Base-by-base conservation (phyloP, 2,797 vertebrate genomes). In the Micropoecilia bifurca region DNA sequence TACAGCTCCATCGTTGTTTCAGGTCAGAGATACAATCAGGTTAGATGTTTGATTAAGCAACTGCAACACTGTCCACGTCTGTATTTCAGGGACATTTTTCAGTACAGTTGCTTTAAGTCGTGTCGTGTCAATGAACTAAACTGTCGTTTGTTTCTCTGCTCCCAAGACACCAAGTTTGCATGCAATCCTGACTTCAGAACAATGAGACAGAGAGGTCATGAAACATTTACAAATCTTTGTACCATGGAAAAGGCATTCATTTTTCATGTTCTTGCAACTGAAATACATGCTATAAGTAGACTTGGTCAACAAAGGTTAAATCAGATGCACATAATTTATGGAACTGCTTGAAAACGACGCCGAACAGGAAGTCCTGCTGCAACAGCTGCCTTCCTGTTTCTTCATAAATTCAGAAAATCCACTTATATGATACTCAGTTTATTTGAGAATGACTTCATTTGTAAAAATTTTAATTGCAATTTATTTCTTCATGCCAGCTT, bases 281-380 rank as follows among this genome's bases (percentile, higher is more conserved):
- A 83, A 89, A 95, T 88, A 88, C 8, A 63, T 36, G 75, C 82
- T 73, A 83, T 85, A 83, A 88, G 75, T 86, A 88, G 85, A 88
- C 78, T 85, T 89, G 83, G 66, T 88, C 76, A 81, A 81, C 80
- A 84, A 87, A 79, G 85, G 81, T 85, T 83, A 74, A 89, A 94
- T 92, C 71, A 76, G 79, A 94, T 90, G 77, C 71, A 72, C 71
- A 88, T 88, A 90, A 91, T 91, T 91, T 95, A 90, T 90, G 89
- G 88, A 68, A 18, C 33, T 66, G 7, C 33, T 66, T 91, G 88
- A 88, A 91, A 90, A 88, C 75, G 0, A 28, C 81, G 74, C 85
- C 88, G 83, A 89, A 87, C 89, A 94, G 91, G 90, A 95, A 90
- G 76, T 83, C 82, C 90, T 91, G 77, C 48, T 78, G 3, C 80